A percentile compares a stretch with the other conserved stretches of the same genome.
Conservation (phyloP, 2,888 invertebrate genomes). For the Drosophila mayaguana region DNA sequence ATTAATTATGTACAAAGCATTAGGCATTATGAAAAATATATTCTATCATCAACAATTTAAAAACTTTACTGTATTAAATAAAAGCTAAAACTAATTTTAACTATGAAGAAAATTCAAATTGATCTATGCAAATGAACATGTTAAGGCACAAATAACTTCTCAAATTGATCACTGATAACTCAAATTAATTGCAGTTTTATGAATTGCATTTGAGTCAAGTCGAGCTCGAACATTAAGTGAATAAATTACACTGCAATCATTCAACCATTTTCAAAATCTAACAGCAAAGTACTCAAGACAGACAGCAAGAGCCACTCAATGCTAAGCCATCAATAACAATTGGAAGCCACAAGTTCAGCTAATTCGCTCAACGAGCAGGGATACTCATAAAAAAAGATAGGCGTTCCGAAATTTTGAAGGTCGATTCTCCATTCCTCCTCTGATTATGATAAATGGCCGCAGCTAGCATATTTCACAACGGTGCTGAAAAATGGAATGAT, state of each 20-base stretch:
- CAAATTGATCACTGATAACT: neutral
- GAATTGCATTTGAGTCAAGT: slow-evolving; percentile 13
- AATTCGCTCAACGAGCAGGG: slow-evolving; percentile 27
- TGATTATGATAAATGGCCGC: slow-evolving; percentile 74
- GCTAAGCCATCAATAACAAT: slow-evolving; percentile 69
- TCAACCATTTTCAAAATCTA: slow-evolving; percentile 33
- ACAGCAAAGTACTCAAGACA: slow-evolving; percentile 1
- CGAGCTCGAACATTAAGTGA: slow-evolving; percentile 14
- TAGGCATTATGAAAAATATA: no score
- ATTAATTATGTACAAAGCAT: no score
- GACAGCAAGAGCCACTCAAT: slow-evolving; percentile 2
- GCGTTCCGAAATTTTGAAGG: slow-evolving; percentile 53
- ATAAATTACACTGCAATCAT: slow-evolving; percentile 41
- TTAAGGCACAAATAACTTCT: neutral
- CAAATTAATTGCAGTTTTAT: slow-evolving; percentile 9
- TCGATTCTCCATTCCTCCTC: slow-evolving; percentile 26
- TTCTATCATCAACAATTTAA: neutral
- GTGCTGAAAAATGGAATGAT: slow-evolving; percentile 66
- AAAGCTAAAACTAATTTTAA: neutral
- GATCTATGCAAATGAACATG: neutral
- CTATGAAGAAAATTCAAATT: neutral
- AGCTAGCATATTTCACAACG: slow-evolving; percentile 59
- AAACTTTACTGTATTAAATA: neutral
- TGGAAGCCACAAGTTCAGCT: slow-evolving; percentile 36
- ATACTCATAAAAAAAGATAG: slow-evolving; percentile 12